Conservation (phyloP, 2,888 invertebrate genomes). For the Cordilura impudica region DNA sequence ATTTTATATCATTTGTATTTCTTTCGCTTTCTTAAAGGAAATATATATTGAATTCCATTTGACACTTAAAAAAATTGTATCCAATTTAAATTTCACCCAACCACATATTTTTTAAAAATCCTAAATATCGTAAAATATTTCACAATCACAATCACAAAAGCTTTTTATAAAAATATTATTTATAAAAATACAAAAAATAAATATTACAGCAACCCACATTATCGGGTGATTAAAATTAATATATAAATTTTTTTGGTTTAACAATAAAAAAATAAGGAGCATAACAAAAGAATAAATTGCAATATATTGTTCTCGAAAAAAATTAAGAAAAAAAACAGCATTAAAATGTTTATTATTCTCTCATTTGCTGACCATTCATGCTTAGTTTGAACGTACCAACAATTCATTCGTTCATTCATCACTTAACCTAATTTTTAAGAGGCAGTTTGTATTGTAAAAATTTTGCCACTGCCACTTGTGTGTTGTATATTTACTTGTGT, state of each 20-base stretch:
- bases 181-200: not conserved
- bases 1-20: too few species aligned
- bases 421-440: constrained; percentile 63
- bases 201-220: constrained; percentile 40
- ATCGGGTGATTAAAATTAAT: constrained; percentile 48
- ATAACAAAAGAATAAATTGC: constrained; percentile 53
- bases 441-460: constrained; percentile 46
- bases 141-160: not conserved
- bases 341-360: constrained; percentile 17
- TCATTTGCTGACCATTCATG: constrained; percentile 38
- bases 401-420: constrained; percentile 57
- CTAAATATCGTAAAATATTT: not conserved
- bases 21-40: too few species aligned
- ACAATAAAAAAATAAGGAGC: not conserved
- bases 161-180: constrained; percentile 3
- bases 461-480: constrained; percentile 60
- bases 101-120: not conserved
- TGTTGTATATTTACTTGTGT: constrained; percentile 23
- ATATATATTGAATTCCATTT: too few species aligned
- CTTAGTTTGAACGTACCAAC: too few species aligned
- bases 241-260: not conserved
- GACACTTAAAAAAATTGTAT: too few species aligned
- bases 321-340: not conserved
- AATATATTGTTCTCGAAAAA: constrained; percentile 32
- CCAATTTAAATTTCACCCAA: not conserved